phyloP scores from a whole-genome alignment of 2,888 invertebrate genomes.

The Polydesmus complanatus region DNA sequence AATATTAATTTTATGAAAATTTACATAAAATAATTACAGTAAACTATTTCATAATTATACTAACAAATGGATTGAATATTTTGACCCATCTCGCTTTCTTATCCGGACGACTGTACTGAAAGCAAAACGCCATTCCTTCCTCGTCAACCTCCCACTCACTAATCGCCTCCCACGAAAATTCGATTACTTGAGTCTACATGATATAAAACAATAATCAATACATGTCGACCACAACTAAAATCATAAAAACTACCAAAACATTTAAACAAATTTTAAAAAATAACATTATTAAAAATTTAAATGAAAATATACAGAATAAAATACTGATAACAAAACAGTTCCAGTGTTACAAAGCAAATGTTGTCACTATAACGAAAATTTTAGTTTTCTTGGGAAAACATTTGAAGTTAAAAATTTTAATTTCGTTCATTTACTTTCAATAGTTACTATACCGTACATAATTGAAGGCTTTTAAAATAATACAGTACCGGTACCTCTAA shows the following conservation, averaged over 20 bases:
- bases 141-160: conserved; percentile 80
- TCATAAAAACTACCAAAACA: background rate
- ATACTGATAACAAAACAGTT: no score
- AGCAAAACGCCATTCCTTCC: conserved; percentile 77
- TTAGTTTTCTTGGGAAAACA: no score
- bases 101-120: conserved; percentile 68
- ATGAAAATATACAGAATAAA: no score
- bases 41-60: conserved; percentile 29
- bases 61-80: conserved; percentile 77
- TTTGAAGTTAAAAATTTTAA: no score
- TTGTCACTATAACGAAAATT: no score
- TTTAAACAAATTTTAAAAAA: background rate
- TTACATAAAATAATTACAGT: background rate
- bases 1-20: background rate
- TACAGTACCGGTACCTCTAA: no score
- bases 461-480: background rate
- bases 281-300: background rate
- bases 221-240: no score
- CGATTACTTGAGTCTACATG: conserved; percentile 53
- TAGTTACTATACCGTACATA: no score
- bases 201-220: background rate
- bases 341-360: no score
- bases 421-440: no score
- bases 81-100: conserved; percentile 71
- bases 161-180: conserved; percentile 69